Evolutionary conservation across 2,888 invertebrate genomes (phyloP).

Genomic region (Tillus elongatus): DNA sequence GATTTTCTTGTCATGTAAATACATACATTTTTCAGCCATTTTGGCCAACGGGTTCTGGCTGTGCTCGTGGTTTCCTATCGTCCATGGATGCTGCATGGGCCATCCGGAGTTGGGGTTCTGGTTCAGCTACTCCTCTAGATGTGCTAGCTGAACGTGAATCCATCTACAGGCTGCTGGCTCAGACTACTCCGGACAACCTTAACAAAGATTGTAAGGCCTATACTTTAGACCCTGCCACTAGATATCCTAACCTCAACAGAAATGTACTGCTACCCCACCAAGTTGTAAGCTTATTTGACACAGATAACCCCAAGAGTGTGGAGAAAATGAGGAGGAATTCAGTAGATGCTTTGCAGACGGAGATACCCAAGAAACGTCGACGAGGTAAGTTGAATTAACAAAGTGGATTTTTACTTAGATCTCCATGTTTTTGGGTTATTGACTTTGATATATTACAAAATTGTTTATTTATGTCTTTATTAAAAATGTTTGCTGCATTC

Average conservation of each 20-base stretch:
- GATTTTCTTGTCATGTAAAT: too few species aligned
- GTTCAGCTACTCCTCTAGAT: constrained; percentile 62
- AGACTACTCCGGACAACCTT: constrained; percentile 94
- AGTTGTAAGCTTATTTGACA: constrained; percentile 61
- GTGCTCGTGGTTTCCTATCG: constrained; percentile 92
- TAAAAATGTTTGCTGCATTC: too few species aligned
- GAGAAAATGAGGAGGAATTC: constrained; percentile 44
- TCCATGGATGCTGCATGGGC: constrained; percentile 96
- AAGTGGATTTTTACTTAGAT: constrained; percentile 2
- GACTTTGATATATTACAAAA: neutral
- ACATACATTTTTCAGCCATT: constrained; percentile 68
- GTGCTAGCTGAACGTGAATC: constrained; percentile 92
- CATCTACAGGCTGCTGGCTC: constrained; percentile 70
- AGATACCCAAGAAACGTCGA: constrained; percentile 58
- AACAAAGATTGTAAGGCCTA: constrained; percentile 82
- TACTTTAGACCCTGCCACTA: constrained; percentile 76
- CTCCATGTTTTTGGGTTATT: too few species aligned
- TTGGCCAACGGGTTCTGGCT: constrained; percentile 97
- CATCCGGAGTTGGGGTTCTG: constrained; percentile 70
- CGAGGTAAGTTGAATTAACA: constrained; percentile 42
- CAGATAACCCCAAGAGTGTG: constrained; percentile 57
- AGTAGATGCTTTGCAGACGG: constrained; percentile 29
- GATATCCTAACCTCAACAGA: constrained; percentile 77
- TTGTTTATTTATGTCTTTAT: too few species aligned
- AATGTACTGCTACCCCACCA: constrained; percentile 68